phyloP scores from a whole-genome alignment of 1,140 invertebrate genomes.

The Rhagoletis zephyria region DNA sequence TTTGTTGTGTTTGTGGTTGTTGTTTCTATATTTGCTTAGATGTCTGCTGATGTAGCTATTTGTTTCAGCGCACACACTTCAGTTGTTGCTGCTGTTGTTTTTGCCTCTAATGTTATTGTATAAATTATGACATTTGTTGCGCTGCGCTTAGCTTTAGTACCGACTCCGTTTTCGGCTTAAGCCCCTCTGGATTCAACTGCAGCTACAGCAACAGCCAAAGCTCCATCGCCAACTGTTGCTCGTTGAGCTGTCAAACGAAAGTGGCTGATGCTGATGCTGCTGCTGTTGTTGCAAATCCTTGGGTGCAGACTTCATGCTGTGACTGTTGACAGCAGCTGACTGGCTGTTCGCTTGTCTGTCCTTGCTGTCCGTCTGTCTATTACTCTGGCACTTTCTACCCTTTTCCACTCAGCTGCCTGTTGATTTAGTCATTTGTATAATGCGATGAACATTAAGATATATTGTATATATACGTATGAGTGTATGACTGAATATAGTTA shows the following conservation, averaged over 20 bases:
- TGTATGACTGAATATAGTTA: too few relatives aligned
- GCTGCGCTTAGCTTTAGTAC: background rate
- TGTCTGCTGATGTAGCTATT: background rate
- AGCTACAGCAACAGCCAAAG: background rate
- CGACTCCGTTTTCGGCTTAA: background rate
- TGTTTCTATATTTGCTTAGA: constrained; percentile 18
- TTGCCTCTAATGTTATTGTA: constrained; percentile 18
- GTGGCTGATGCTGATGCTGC: background rate
- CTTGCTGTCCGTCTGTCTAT: background rate
- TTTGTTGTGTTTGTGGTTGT: background rate
- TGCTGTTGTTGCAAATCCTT: background rate
- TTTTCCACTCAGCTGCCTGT: background rate
- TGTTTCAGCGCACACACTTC: background rate
- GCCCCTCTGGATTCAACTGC: background rate
- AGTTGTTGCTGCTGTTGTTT: background rate
- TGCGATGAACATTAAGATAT: too few relatives aligned
- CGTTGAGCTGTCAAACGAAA: constrained; percentile 26
- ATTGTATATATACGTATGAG: too few relatives aligned
- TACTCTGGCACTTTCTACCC: background rate
- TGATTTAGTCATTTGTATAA: constrained; percentile 2
- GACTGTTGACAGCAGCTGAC: background rate
- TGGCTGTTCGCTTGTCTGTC: background rate
- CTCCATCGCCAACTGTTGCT: constrained; percentile 6
- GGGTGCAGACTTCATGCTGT: background rate
- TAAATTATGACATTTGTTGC: constrained; percentile 50